Conservation (phyloP, 1,140 invertebrate genomes). For the Nomia melanderi region DNA sequence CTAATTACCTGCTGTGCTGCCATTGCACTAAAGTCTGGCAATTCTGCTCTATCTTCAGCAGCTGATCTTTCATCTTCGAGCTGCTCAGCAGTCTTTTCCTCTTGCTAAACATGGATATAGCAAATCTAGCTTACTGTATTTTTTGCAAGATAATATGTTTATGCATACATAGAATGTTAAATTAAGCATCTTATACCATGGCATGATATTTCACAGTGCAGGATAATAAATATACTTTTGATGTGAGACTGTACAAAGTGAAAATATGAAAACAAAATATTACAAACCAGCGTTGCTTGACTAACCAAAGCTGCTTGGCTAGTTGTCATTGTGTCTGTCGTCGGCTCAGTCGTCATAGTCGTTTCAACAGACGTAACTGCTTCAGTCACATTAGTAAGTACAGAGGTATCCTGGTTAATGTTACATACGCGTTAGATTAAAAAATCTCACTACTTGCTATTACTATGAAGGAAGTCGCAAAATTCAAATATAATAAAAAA, state of each 20-base stretch:
- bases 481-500: constrained; percentile 2
- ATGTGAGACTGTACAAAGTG: neutral
- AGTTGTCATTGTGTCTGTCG: constrained; percentile 8
- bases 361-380: constrained; percentile 21
- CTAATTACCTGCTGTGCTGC: constrained; percentile 80
- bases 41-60: constrained; percentile 77
- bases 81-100: constrained; percentile 77
- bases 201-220: neutral
- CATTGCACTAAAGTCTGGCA: constrained; percentile 80
- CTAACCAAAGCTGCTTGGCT: constrained; percentile 8
- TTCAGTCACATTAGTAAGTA: constrained; percentile 49
- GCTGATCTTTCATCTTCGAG: constrained; percentile 79
- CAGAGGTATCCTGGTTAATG: constrained; percentile 36
- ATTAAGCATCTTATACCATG: neutral
- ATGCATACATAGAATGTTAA: constrained; percentile 3
- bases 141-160: neutral
- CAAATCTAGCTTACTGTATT: constrained; percentile 40
- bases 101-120: constrained; percentile 64
- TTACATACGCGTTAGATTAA: constrained; percentile 10
- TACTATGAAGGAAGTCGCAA: neutral
- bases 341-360: neutral
- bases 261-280: neutral
- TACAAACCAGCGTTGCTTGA: constrained; percentile 69
- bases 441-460: neutral
- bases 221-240: neutral